Evolutionary conservation across 2,113 vertebrate genomes (phyloP).

Genomic region (Atrichornis clamosus): DNA sequence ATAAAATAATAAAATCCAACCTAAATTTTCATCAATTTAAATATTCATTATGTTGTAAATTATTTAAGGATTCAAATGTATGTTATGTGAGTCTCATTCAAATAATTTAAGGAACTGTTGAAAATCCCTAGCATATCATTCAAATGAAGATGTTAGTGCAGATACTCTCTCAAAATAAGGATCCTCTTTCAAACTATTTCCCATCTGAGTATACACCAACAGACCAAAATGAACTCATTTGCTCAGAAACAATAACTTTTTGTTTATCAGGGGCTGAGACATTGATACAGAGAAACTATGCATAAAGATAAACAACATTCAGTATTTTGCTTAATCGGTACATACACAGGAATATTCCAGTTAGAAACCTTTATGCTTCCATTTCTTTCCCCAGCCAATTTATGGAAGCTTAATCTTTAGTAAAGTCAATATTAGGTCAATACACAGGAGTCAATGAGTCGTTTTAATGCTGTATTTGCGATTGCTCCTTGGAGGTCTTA

Average conservation of each 20-base stretch:
- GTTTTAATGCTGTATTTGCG: not conserved
- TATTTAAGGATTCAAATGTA: not conserved
- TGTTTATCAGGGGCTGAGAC: not conserved
- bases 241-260: not conserved
- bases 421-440: constrained; percentile 42
- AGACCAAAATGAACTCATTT: not conserved
- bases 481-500: not conserved
- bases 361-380: not conserved
- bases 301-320: not conserved
- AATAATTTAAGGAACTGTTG: not conserved
- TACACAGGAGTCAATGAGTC: not conserved
- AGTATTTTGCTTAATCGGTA: not conserved
- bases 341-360: not conserved
- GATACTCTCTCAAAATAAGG: not conserved
- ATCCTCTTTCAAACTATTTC: not conserved
- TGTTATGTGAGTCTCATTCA: not conserved
- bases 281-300: not conserved
- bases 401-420: not conserved
- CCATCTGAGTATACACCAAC: not conserved
- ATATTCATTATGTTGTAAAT: not conserved
- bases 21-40: not conserved
- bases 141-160: not conserved
- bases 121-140: not conserved
- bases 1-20: not conserved
- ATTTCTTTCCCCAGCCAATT: not conserved